Percentiles rank a stretch among this genome's conserved stretches.
phyloP scores from a whole-genome alignment of 1,140 invertebrate genomes.

The Leptinotarsa lineolata region DNA sequence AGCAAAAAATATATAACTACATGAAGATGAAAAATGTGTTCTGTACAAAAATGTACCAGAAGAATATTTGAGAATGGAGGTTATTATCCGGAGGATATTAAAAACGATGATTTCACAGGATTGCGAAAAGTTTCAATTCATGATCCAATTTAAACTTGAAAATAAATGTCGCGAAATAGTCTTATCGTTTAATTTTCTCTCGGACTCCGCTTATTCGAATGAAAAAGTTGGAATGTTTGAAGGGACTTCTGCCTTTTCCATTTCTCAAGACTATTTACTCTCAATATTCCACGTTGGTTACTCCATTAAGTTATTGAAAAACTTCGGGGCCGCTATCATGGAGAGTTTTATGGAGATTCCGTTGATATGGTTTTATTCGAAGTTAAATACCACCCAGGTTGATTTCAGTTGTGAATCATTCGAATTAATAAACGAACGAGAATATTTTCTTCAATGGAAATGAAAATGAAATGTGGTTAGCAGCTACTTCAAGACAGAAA shows the following conservation, averaged over 20 bases:
- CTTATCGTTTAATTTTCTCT: background rate
- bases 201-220: background rate
- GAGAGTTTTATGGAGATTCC: background rate
- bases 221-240: background rate
- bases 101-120: background rate
- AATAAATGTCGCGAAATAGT: background rate
- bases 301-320: constrained; percentile 18
- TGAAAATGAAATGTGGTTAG: too few species aligned
- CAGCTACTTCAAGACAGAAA: too few species aligned
- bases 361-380: background rate
- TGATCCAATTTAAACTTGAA: background rate
- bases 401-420: too few species aligned
- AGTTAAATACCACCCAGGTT: too few species aligned
- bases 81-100: background rate
- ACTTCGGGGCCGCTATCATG: background rate
- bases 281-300: background rate
- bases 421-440: too few species aligned
- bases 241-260: background rate
- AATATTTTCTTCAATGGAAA: too few species aligned
- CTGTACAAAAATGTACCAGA: too few species aligned
- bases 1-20: too few species aligned
- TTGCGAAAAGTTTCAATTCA: background rate
- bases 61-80: too few species aligned
- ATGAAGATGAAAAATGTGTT: too few species aligned
- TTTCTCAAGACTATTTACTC: background rate